Conservation (phyloP, 2,888 invertebrate species). For the Rotaria macrura region DNA sequence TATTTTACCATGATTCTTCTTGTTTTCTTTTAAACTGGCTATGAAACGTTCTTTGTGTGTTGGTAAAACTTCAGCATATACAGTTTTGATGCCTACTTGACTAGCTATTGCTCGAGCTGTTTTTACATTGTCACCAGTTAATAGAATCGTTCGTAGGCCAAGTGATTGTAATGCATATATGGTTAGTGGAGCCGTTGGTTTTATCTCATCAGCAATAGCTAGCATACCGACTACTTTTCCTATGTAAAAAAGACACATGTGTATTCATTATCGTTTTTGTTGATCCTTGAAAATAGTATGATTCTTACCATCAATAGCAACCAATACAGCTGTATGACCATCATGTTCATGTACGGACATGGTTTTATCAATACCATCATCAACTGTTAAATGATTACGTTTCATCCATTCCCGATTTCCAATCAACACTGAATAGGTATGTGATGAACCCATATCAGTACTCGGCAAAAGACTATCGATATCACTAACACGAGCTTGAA, state of each 20-base stretch:
- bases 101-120: slow-evolving; percentile 84
- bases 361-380: slow-evolving; percentile 61
- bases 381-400: slow-evolving; percentile 70
- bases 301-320: slow-evolving; percentile 68
- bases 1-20: slow-evolving; percentile 54
- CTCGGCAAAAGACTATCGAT: neutral
- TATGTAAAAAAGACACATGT: neutral
- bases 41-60: slow-evolving; percentile 74
- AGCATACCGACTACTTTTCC: slow-evolving; percentile 65
- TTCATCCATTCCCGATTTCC: slow-evolving; percentile 95
- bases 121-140: slow-evolving; percentile 91
- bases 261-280: too few species aligned
- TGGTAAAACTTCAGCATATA: slow-evolving; percentile 93
- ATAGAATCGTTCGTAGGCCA: slow-evolving; percentile 82
- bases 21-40: slow-evolving; percentile 62
- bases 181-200: slow-evolving; percentile 85
- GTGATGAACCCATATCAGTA: neutral
- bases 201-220: slow-evolving; percentile 88
- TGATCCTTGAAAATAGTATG: too few species aligned
- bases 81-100: slow-evolving; percentile 82
- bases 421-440: slow-evolving; percentile 60
- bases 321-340: slow-evolving; percentile 79
- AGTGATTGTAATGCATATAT: slow-evolving; percentile 72
- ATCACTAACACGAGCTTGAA: slow-evolving; percentile 53
- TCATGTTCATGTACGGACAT: slow-evolving; percentile 72